Conservation (phyloP, 2,113 vertebrate species). For the Passerina amoena region DNA sequence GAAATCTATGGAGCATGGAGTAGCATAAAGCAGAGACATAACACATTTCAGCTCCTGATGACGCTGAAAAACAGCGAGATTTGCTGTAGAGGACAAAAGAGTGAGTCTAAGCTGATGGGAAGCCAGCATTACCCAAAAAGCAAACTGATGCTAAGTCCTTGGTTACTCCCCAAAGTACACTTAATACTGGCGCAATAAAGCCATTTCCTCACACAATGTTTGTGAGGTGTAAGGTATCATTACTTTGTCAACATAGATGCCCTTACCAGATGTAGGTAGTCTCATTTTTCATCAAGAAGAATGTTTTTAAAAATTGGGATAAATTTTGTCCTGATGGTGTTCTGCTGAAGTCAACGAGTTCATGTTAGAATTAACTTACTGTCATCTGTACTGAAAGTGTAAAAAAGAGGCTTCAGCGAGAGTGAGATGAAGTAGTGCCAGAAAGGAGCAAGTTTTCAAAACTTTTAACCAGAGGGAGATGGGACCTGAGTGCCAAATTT, state of each 20-base stretch:
- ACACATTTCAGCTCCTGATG: neutral
- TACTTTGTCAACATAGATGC: neutral
- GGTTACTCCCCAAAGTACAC: neutral
- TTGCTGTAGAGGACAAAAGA: slow-evolving; percentile 35
- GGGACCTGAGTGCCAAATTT: neutral
- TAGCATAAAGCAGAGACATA: slow-evolving; percentile 5
- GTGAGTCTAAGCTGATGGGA: neutral
- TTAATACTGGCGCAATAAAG: neutral
- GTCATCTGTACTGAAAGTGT: neutral
- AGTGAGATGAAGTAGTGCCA: neutral
- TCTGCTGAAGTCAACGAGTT: neutral
- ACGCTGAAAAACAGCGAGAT: neutral
- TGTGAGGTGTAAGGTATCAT: neutral
- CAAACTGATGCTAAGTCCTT: neutral
- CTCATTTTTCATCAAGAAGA: neutral
- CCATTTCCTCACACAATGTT: neutral
- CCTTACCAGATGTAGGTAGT: neutral
- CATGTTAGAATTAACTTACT: neutral
- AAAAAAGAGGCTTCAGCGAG: neutral
- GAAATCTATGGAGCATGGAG: neutral
- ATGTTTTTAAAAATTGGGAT: neutral
- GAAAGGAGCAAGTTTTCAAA: neutral
- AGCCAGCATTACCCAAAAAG: neutral
- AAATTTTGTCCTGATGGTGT: neutral
- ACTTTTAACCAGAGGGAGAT: neutral